Evolutionary conservation across 2,888 invertebrate species (phyloP).

Genomic region (Drosophila falleni): DNA sequence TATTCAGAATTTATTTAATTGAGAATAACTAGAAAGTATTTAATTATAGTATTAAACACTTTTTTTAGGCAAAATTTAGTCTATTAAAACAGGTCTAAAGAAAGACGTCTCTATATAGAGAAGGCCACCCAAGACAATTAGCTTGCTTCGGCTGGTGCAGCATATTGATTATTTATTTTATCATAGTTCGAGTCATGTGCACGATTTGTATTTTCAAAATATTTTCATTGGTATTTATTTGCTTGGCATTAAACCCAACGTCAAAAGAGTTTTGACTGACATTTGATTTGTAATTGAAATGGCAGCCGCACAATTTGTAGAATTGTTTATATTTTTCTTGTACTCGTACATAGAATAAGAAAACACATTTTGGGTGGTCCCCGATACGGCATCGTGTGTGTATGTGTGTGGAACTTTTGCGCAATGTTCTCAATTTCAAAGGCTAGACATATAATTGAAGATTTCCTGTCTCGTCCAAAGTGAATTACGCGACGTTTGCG

Average conservation of each 20-base stretch:
- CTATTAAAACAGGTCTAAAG: neutral
- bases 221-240: constrained; percentile 48
- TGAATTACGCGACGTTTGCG: constrained; percentile 30
- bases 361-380: constrained; percentile 66
- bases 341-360: constrained; percentile 14
- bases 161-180: constrained; percentile 57
- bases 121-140: constrained; percentile 22
- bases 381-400: constrained; percentile 11
- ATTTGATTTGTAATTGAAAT: constrained; percentile 77
- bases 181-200: constrained; percentile 31
- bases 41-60: neutral
- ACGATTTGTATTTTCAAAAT: constrained; percentile 50
- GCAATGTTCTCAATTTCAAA: constrained; percentile 62
- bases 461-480: constrained; percentile 63
- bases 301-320: constrained; percentile 53
- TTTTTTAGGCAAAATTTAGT: neutral
- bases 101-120: neutral
- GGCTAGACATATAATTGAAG: constrained; percentile 66
- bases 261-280: constrained; percentile 61
- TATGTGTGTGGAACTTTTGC: constrained; percentile 23
- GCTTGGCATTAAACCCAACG: constrained; percentile 44
- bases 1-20: neutral
- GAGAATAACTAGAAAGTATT: neutral
- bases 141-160: neutral
- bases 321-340: constrained; percentile 50